Evolutionary conservation across 2,797 vertebrate genomes (phyloP).

Genomic region (Anniella stebbinsi): DNA sequence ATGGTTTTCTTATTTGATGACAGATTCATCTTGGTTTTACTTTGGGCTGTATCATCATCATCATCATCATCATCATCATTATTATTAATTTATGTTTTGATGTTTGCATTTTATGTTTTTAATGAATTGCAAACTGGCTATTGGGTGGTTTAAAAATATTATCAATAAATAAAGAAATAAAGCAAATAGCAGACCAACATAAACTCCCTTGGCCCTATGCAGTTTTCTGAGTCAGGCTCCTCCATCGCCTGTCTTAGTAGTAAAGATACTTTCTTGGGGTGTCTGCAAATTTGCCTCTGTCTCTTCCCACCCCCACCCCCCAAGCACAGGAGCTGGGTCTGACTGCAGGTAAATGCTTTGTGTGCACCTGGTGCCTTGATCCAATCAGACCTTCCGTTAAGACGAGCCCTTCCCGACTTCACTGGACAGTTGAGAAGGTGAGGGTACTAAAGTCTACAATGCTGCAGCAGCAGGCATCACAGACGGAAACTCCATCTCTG

Average conservation of each 20-base stretch:
- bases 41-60: too few species aligned
- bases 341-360: background rate
- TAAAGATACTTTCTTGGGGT: background rate
- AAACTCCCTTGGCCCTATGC: background rate
- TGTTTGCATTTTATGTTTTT: too few species aligned
- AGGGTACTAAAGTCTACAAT: background rate
- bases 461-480: background rate
- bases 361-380: background rate
- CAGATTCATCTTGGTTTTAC: too few species aligned
- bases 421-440: constrained; percentile 12
- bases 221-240: background rate
- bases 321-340: background rate
- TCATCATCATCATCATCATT: too few species aligned
- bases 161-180: too few species aligned
- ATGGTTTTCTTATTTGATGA: too few species aligned
- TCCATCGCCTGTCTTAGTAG: background rate
- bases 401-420: background rate
- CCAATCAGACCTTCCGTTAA: constrained; percentile 11
- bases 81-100: too few species aligned
- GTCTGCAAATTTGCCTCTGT: background rate
- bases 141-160: too few species aligned
- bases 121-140: too few species aligned
- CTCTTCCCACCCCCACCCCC: background rate
- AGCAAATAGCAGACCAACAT: background rate
- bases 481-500: background rate